Base-by-base conservation (phyloP, 2,797 vertebrate species). In the Bovichtus variegatus region DNA sequence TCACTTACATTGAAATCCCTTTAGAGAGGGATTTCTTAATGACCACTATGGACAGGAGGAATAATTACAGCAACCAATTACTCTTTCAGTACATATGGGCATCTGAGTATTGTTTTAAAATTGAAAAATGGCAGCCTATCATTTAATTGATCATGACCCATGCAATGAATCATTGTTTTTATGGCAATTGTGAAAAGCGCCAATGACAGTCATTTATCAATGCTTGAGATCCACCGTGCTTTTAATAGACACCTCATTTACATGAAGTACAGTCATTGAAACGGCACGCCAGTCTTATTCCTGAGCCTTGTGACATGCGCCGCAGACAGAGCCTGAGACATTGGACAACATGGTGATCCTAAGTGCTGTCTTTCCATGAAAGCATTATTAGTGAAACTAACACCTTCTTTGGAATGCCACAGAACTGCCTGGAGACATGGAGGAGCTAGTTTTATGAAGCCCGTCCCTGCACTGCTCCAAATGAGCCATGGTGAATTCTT, bases 401-500 rank as follows among this genome's bases (percentile, higher is more conserved):
- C 90, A 91, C 89, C 91, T 89, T 84, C 80, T 88, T 83, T 88
- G 90, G 91, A 91, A 92, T 89, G 89, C 88, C 78, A 82, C 86
- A 89, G 86, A 85, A 85, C 86, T 77, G 90, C 91, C 87, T 82
- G 85, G 83, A 93, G 91, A 93, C 89, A 91, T n/a, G 86, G 88
- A 91, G 91, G 75, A 87, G 90, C 87, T 85, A 41, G 83, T 85
- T 93, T 91, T 92, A 93, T 92, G 91, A 92, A 92, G 83, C 84
- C 87, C 73, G 71, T 92, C 86, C 78, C 80, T 75, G 82, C 86
- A 73, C 84, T 76, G 84, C 91, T 93, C 87, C 91, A 93, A 94
- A 94, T 92, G 92, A 94, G 92, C 90, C 87, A 76, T 79, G 83
- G 81, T 92, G 92, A 94, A 94, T 95, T 94, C 94, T 93, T 91